Conservation (phyloP, 2,113 vertebrate genomes). For the Rhadina sibilatrix region DNA sequence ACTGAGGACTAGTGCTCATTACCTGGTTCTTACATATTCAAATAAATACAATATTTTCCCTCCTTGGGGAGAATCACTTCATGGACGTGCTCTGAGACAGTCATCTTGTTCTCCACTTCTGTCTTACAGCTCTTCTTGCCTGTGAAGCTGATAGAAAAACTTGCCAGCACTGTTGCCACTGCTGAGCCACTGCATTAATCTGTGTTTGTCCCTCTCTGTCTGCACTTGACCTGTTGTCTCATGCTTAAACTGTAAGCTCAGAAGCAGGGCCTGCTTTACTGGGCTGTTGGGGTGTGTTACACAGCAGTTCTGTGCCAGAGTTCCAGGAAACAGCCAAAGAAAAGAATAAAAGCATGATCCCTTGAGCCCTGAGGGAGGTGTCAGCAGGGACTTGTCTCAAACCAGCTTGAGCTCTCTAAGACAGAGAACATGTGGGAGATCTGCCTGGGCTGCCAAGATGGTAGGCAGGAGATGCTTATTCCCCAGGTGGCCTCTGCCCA, state of each 20-base stretch:
- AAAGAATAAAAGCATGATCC: not conserved
- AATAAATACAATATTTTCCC: not conserved
- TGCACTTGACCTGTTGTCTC: not conserved
- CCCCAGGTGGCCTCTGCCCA: constrained; percentile 2
- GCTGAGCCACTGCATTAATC: not conserved
- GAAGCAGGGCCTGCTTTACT: not conserved
- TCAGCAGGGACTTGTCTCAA: not conserved
- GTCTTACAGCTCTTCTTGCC: not conserved
- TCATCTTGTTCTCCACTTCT: not conserved
- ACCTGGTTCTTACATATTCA: not conserved
- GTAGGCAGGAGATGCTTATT: not conserved
- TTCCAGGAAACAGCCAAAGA: not conserved
- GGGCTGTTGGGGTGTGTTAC: not conserved
- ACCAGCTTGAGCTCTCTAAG: not conserved
- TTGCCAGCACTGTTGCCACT: not conserved
- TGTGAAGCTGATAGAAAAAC: not conserved
- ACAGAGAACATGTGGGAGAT: not conserved
- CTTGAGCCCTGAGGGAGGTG: not conserved
- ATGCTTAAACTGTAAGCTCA: not conserved
- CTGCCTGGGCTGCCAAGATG: not conserved
- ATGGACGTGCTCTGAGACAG: not conserved
- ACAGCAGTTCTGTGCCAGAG: not conserved
- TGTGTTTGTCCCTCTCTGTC: not conserved
- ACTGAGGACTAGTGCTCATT: not conserved
- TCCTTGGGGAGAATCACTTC: not conserved